Evolutionary conservation across 2,888 invertebrate species (phyloP).

Genomic region (Drosophila emarginata): DNA sequence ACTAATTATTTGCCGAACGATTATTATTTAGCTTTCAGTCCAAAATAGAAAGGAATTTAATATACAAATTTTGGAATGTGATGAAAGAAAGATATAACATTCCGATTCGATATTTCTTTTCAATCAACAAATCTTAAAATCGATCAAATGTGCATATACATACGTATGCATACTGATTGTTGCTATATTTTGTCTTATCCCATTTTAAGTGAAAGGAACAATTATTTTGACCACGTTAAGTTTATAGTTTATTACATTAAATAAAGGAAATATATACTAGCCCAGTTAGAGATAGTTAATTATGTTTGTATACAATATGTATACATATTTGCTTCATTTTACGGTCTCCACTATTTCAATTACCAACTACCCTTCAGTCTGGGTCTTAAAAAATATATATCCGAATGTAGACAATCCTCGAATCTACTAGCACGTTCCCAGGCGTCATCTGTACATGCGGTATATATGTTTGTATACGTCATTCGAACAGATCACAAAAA

Average conservation of each 20-base stretch:
- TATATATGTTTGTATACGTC: constrained; percentile 37
- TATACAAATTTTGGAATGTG: no score
- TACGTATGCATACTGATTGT: background rate
- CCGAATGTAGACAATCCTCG: constrained; percentile 10
- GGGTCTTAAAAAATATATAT: background rate
- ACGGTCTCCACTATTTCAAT: background rate
- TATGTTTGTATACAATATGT: background rate
- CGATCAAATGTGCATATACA: no score
- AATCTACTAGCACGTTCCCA: constrained; percentile 7
- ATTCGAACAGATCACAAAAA: constrained; percentile 51
- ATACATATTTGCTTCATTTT: background rate
- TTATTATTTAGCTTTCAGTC: no score
- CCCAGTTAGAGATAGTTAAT: background rate
- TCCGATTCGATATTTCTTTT: background rate
- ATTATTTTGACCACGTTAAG: background rate
- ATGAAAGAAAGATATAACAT: no score
- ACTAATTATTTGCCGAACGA: background rate
- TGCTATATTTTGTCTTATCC: background rate
- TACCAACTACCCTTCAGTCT: background rate
- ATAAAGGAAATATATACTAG: background rate
- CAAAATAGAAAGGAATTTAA: no score
- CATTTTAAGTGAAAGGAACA: background rate
- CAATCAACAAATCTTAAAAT: background rate
- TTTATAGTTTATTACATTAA: background rate
- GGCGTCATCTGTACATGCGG: background rate